Percentiles rank a stretch among this genome's conserved stretches.
phyloP scores from a whole-genome alignment of 2,113 vertebrate species.

The Pica pica region DNA sequence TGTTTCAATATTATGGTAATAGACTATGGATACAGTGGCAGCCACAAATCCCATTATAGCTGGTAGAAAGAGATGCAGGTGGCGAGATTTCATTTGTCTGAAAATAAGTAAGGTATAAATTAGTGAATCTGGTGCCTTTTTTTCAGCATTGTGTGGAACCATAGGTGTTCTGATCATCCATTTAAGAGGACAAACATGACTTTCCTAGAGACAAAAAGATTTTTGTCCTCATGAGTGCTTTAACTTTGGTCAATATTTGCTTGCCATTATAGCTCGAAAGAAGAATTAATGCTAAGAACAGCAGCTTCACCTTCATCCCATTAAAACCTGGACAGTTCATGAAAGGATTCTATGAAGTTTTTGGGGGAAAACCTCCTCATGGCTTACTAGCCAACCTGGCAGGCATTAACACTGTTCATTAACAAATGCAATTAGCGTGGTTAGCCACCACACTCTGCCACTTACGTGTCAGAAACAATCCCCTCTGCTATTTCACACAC shows the following conservation, averaged over 20 bases:
- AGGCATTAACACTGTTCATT: background rate
- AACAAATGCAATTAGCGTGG: background rate
- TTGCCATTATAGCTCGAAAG: background rate
- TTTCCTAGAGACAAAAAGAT: background rate
- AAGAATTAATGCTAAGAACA: background rate
- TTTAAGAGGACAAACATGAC: background rate
- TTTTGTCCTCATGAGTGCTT: background rate
- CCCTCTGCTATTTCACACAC: conserved; percentile 98
- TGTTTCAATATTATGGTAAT: conserved; percentile 98
- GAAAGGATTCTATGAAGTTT: background rate
- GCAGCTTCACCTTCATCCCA: background rate
- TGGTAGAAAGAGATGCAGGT: conserved; percentile 93
- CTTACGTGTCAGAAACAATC: conserved; percentile 90
- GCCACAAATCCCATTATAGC: conserved; percentile 96
- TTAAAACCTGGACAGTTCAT: background rate
- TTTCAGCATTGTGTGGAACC: background rate
- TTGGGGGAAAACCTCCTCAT: accelerated
- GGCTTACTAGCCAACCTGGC: background rate
- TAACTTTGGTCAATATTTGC: background rate
- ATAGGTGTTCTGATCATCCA: background rate
- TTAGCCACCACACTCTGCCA: background rate
- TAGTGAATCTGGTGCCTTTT: background rate
- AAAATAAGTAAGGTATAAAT: background rate
- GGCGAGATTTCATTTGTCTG: conserved; percentile 79
- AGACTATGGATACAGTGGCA: conserved; percentile 93